Evolutionary conservation across 2,888 invertebrate species (phyloP), one percentile per base, ranked within the genome.

Genomic region (Acrobasis consociella): DNA sequence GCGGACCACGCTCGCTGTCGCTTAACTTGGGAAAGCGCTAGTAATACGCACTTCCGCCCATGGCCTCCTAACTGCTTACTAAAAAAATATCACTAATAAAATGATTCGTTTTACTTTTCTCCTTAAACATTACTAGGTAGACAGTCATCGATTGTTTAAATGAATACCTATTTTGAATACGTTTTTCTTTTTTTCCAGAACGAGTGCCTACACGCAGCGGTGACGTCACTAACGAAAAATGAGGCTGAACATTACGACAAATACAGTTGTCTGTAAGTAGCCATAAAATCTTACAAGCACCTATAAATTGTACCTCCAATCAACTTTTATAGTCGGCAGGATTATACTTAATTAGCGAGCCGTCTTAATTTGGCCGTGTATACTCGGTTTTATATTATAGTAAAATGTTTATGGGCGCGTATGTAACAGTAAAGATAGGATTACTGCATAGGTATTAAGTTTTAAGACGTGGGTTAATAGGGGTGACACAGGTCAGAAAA

Each of bases 201-300:
- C 74, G 94, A 94, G 66, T 94, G 94, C 73, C 93, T 96, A 46
- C 95, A 95, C 76, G 92, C 93, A 46, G 96, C 96, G 1, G 93
- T 96, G 68, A 91, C 94, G 63, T 93, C 95, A n/a, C 83, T 96
- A 62, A 93, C 95, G 55, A 93, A 93, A 72, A 95, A 94, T 82
- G 95, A 95, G 81, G 91, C 93, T 1, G 93, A 93, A 71, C 85
- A 88, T 67, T 92, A 93, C 69, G 89, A 91, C 73, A 93, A 86
- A 84, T 94, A 94, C 76, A 85, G 91, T 72, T 94, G 94, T 80
- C 83, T 94, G 94, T 94, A 84, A 94, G 94, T 94, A 87, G 16
- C 16, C 52, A 60, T 64, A 62, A 60, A 53, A 56, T 56, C 56
- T 56, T 56, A 17, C 42, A 56, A 56, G 56, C 42, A 56, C 56